A percentile compares a stretch with the other conserved stretches of the same genome.
Conservation (phyloP, 2,888 invertebrate species). For the Epirrita christyi region DNA sequence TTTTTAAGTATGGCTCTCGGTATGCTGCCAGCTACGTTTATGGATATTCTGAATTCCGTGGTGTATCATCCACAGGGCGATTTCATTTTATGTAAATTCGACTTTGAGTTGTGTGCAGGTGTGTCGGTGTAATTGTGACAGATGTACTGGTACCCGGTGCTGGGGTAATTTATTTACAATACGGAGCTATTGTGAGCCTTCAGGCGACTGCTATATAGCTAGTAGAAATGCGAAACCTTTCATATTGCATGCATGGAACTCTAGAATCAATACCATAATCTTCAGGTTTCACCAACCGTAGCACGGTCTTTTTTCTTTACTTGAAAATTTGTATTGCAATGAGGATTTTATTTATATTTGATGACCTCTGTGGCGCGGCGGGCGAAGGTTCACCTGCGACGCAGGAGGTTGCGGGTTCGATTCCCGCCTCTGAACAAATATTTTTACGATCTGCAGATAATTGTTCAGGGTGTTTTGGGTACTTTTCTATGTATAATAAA, state of each 20-base stretch:
- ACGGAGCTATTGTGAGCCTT: slow-evolving; percentile 1
- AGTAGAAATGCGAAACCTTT: slow-evolving; percentile 15
- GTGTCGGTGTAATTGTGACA: slow-evolving; percentile 71
- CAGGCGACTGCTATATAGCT: neutral
- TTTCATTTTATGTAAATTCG: slow-evolving; percentile 80
- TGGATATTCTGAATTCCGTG: slow-evolving; percentile 82
- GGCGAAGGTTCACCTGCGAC: too few relatives aligned
- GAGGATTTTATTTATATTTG: too few relatives aligned
- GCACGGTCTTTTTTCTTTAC: neutral
- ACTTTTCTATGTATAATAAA: too few relatives aligned
- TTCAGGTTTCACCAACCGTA: neutral
- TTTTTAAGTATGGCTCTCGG: slow-evolving; percentile 83
- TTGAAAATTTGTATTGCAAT: too few relatives aligned
- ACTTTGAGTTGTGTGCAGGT: slow-evolving; percentile 52
- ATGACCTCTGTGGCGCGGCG: too few relatives aligned
- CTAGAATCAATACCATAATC: slow-evolving; percentile 13
- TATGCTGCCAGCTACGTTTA: slow-evolving; percentile 83
- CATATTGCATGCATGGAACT: neutral
- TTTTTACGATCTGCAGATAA: too few relatives aligned
- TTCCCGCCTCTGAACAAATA: too few relatives aligned
- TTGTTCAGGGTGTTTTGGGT: too few relatives aligned
- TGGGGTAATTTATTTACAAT: slow-evolving; percentile 27
- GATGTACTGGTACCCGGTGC: slow-evolving; percentile 52
- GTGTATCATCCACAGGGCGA: slow-evolving; percentile 71
- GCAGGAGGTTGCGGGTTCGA: too few relatives aligned